phyloP scores from a whole-genome alignment of 2,113 vertebrate species.

The Calypte anna region DNA sequence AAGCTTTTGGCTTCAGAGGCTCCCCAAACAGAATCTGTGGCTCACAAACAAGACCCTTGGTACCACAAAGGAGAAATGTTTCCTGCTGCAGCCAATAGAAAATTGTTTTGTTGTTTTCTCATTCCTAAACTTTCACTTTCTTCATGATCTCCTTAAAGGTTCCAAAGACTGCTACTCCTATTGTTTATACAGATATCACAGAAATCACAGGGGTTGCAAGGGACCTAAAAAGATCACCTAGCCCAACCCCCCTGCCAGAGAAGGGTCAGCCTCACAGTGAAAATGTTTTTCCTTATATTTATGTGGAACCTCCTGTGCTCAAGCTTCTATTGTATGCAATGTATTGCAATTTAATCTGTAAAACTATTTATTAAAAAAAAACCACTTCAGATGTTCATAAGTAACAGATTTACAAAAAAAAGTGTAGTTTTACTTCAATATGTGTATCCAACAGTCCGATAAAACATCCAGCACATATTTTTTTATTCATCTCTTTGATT shows the following conservation, averaged over 20 bases:
- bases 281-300: too few relatives aligned
- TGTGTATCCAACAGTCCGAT: not conserved
- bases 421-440: not conserved
- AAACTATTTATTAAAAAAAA: not conserved
- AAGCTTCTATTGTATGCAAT: not conserved
- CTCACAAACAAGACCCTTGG: not conserved
- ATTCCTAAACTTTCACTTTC: not conserved
- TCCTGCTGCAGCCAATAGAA: not conserved
- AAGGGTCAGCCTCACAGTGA: too few relatives aligned
- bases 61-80: not conserved
- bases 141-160: not conserved
- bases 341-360: not conserved
- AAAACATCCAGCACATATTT: not conserved
- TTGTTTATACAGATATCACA: too few relatives aligned
- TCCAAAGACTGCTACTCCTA: not conserved
- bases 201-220: too few relatives aligned
- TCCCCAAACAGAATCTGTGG: not conserved
- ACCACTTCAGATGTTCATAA: not conserved
- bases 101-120: not conserved
- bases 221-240: too few relatives aligned
- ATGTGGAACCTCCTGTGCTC: too few relatives aligned
- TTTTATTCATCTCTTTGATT: not conserved
- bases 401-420: not conserved
- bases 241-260: too few relatives aligned
- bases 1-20: accelerated